Conservation (phyloP, 2,113 vertebrate genomes). For the Hiodon alosoides region DNA sequence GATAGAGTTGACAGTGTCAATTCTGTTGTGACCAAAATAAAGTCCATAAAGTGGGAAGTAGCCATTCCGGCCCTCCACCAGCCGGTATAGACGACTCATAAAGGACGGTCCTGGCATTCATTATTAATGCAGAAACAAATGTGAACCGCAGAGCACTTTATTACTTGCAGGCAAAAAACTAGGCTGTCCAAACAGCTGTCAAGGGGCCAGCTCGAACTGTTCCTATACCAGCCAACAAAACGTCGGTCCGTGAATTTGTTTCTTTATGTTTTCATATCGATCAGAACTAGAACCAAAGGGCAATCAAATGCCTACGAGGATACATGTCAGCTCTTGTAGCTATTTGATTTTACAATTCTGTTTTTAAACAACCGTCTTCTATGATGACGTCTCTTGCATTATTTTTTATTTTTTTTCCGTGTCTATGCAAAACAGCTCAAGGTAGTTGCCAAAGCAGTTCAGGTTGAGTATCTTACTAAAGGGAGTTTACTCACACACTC, state of each 20-base stretch:
- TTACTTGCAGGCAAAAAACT: slow-evolving; percentile 49
- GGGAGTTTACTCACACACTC: too few species aligned
- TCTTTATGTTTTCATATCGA: background rate
- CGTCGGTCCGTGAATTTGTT: background rate
- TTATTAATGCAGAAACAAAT: slow-evolving; percentile 66
- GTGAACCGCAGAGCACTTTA: slow-evolving; percentile 65
- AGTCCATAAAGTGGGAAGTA: slow-evolving; percentile 24
- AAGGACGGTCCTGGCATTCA: slow-evolving; percentile 58
- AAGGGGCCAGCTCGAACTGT: background rate
- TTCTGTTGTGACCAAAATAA: slow-evolving; percentile 36
- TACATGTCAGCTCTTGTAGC: background rate
- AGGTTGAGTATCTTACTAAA: too few species aligned
- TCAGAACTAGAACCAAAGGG: background rate
- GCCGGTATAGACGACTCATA: slow-evolving; percentile 52
- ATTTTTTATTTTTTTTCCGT: too few species aligned
- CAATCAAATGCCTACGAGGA: background rate
- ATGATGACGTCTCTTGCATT: too few species aligned
- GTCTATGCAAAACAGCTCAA: too few species aligned
- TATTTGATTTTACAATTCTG: too few species aligned
- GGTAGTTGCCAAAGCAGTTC: too few species aligned
- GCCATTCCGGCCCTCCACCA: slow-evolving; percentile 43
- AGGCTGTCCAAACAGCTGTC: slow-evolving; percentile 38
- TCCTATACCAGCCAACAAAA: background rate
- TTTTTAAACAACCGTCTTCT: too few species aligned
- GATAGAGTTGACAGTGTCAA: slow-evolving; percentile 38